These are phyloP conservation scores for Gymnodraco acuticeps DNA, from an alignment of 2,797 vertebrate species.

Conservation along the genomic window DNA sequence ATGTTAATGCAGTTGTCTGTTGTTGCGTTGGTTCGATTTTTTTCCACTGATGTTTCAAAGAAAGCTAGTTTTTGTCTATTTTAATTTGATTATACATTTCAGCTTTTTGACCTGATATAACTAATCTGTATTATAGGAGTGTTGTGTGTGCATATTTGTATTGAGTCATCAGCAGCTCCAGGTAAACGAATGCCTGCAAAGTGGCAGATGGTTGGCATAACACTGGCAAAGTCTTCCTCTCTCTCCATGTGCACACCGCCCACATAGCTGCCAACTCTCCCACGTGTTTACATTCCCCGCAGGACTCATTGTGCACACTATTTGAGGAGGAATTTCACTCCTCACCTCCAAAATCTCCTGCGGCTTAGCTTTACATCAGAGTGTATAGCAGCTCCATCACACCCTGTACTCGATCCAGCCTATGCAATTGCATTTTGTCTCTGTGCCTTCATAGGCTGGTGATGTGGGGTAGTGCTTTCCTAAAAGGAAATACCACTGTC, in stretches of 20 bases:
- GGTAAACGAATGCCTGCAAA: conserved; percentile 74
- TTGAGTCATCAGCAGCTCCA: conserved; percentile 71
- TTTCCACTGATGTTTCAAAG: background rate
- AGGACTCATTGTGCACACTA: conserved; percentile 58
- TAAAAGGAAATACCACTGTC: conserved; percentile 74
- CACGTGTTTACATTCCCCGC: conserved; percentile 70
- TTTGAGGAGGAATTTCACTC: conserved; percentile 60
- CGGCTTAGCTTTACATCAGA: conserved; percentile 31
- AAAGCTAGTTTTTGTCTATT: background rate
- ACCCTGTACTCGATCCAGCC: conserved; percentile 46
- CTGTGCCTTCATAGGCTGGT: conserved; percentile 44
- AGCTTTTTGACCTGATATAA: background rate
- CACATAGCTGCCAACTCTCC: conserved; percentile 74
- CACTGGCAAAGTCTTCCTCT: conserved; percentile 57
- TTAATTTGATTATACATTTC: conserved; percentile 1
- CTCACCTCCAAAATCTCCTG: conserved; percentile 51
- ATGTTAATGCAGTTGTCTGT: background rate
- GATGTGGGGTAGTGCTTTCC: conserved; percentile 48
- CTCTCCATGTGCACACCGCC: conserved; percentile 60
- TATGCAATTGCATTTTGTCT: conserved; percentile 19
- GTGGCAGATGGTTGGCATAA: conserved; percentile 80
- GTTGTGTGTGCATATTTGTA: conserved; percentile 35
- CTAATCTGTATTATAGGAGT: conserved; percentile 9
- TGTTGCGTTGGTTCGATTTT: conserved; percentile 29
- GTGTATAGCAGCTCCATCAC: conserved; percentile 13